Conservation (phyloP, 1,140 invertebrate species). For the Pollicipes pollicipes region DNA sequence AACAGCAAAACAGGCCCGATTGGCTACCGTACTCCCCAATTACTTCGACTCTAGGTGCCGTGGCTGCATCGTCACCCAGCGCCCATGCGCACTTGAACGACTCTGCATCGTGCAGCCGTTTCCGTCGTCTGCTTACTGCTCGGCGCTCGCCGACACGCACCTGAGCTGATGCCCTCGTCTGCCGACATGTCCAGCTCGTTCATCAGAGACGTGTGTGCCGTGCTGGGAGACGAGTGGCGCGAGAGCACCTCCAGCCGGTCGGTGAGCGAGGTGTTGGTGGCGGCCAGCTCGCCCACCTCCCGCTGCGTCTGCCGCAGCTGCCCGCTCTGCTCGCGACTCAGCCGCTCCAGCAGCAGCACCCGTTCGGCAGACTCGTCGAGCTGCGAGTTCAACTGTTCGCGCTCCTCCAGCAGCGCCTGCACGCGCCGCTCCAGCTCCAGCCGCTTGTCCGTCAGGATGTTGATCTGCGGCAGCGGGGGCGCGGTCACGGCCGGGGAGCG, state of each 20-base stretch:
- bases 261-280: constrained; percentile 30
- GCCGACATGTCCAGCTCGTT: constrained; percentile 35
- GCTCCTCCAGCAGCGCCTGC: constrained; percentile 43
- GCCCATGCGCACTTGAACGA: no score
- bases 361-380: constrained; percentile 77
- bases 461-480: constrained; percentile 45
- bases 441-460: constrained; percentile 63
- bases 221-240: constrained; percentile 20
- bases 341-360: constrained; percentile 61
- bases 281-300: constrained; percentile 37
- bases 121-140: no score
- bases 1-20: no score
- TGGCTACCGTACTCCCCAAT: no score
- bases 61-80: no score
- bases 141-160: no score
- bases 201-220: constrained; percentile 30
- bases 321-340: constrained; percentile 55
- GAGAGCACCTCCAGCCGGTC: constrained; percentile 28
- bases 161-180: constrained; percentile 19
- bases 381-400: constrained; percentile 52
- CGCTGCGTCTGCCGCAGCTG: background rate
- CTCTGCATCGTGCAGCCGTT: no score
- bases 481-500: constrained; percentile 7
- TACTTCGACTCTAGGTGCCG: no score
- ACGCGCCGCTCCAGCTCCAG: constrained; percentile 59